phyloP scores from a whole-genome alignment of 2,888 invertebrate species.

The Spisula subtruncata region DNA sequence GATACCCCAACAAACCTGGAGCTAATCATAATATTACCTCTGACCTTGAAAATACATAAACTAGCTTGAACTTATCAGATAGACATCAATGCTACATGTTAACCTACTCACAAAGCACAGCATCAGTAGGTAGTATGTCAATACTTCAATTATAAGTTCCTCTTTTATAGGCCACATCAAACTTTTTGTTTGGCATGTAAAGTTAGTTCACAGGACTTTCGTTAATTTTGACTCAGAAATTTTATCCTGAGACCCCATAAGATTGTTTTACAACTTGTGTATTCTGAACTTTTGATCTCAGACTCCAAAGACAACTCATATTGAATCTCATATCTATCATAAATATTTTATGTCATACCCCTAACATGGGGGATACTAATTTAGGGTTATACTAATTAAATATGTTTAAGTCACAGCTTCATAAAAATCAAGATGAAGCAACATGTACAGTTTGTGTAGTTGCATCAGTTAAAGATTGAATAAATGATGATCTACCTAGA shows the following conservation, averaged over 20 bases:
- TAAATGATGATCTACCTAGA: not conserved
- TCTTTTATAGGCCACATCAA: not conserved
- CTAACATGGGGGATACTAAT: too few species aligned
- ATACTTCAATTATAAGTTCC: not conserved
- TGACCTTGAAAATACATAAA: slow-evolving; percentile 16
- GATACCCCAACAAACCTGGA: not conserved
- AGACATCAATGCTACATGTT: not conserved
- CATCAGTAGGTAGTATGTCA: not conserved
- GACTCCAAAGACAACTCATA: not conserved
- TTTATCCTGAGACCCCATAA: too few species aligned
- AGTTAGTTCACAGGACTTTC: too few species aligned
- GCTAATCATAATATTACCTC: not conserved
- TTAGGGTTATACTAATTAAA: too few species aligned
- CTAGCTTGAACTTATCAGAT: not conserved
- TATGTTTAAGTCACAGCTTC: too few species aligned
- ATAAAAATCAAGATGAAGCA: too few species aligned
- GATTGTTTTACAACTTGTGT: too few species aligned
- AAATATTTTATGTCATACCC: too few species aligned
- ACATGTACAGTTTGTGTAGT: too few species aligned
- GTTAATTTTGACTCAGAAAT: too few species aligned
- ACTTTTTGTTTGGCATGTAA: too few species aligned
- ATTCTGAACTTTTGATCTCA: not conserved
- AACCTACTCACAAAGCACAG: not conserved
- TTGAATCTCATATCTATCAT: not conserved
- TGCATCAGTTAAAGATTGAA: not conserved